These are phyloP conservation scores for Margarornis squamiger DNA, from an alignment of 2,797 vertebrate genomes.

Conservation along the genomic window DNA sequence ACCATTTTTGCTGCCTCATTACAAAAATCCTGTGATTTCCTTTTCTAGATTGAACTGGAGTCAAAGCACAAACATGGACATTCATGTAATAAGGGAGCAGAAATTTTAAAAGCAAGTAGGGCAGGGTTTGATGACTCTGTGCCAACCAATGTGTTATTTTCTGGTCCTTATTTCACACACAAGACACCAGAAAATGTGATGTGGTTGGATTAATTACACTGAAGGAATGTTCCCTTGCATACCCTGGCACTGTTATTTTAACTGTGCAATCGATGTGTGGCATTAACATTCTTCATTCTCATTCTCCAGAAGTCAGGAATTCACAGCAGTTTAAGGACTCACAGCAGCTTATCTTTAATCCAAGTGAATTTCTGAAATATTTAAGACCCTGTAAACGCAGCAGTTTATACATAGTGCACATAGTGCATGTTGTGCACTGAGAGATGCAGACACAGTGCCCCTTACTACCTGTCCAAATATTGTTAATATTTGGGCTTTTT, in stretches of 20 bases:
- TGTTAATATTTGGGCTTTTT: not conserved
- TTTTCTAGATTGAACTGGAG: not conserved
- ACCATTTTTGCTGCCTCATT: not conserved
- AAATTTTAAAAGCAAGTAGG: not conserved
- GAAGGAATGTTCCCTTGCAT: not conserved
- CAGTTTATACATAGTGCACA: not conserved
- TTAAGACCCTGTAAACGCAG: not conserved
- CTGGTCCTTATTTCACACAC: not conserved
- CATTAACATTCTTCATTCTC: slow-evolving; percentile 1
- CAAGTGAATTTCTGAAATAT: slow-evolving; percentile 1
- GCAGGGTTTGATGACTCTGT: not conserved
- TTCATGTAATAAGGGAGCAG: not conserved
- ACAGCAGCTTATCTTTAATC: slow-evolving; percentile 51
- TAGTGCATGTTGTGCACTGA: not conserved
- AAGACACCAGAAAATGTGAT: not conserved
- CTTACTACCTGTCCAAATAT: not conserved
- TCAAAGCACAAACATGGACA: not conserved
- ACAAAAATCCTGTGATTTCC: not conserved
- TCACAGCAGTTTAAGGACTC: slow-evolving; percentile 13
- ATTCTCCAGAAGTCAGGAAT: slow-evolving; percentile 41
- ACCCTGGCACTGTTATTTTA: slow-evolving; percentile 10
- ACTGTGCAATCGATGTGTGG: not conserved
- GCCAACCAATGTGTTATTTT: not conserved
- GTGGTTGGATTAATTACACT: not conserved
- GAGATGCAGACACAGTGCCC: not conserved